phyloP scores from a whole-genome alignment of 2,113 vertebrate genomes.

The Phrynosoma platyrhinos region DNA sequence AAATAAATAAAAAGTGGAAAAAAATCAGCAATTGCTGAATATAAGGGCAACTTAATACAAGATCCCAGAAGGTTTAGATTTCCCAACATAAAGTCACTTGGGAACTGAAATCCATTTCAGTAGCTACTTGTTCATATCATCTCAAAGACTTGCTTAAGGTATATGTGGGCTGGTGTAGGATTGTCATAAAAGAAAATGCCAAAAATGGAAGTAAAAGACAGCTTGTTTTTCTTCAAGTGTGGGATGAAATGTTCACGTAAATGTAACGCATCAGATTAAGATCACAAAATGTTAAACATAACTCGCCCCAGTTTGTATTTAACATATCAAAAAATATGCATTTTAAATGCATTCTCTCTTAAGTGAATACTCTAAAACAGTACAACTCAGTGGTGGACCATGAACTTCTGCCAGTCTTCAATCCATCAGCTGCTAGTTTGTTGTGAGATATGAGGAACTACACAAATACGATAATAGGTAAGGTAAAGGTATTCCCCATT shows the following conservation, averaged over 20 bases:
- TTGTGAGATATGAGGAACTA: no score
- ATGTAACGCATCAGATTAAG: background rate
- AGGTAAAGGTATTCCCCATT: no score
- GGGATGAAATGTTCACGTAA: constrained; percentile 12
- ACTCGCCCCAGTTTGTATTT: no score
- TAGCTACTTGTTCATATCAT: background rate
- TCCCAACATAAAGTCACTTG: constrained; percentile 30
- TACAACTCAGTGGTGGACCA: no score
- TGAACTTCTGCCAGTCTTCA: no score
- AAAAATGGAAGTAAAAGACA: constrained; percentile 28
- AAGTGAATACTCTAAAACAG: no score
- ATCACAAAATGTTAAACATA: background rate
- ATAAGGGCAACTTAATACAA: background rate
- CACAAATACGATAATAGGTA: no score
- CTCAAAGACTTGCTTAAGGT: background rate
- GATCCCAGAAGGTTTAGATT: constrained; percentile 17
- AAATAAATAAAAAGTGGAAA: background rate
- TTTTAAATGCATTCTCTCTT: no score
- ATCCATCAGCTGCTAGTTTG: no score
- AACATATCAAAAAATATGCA: no score
- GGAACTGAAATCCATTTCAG: constrained; percentile 16
- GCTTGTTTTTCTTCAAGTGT: background rate
- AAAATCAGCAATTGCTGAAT: constrained; percentile 33
- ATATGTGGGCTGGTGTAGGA: background rate
- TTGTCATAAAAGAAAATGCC: constrained; percentile 18